phyloP scores from a whole-genome alignment of 2,888 invertebrate species.

The Aquatica leii region DNA sequence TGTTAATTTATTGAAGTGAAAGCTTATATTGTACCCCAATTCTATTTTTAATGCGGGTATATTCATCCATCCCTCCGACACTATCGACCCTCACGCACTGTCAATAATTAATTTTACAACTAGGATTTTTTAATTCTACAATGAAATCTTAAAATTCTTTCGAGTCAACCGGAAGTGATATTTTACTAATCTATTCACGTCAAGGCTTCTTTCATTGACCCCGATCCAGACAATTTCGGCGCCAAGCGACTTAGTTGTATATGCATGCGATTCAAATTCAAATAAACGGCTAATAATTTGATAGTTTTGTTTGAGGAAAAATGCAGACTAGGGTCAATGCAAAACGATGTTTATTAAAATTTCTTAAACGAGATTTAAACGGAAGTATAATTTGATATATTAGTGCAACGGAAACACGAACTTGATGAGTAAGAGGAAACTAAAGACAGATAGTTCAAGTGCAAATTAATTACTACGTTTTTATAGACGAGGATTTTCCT shows the following conservation, averaged over 20 bases:
- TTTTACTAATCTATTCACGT: slow-evolving; percentile 38
- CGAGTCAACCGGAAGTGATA: slow-evolving; percentile 34
- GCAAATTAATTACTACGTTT: slow-evolving; percentile 7
- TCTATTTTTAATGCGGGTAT: too few relatives aligned
- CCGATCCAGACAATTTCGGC: slow-evolving; percentile 36
- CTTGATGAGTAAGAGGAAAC: slow-evolving; percentile 24
- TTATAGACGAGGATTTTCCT: too few relatives aligned
- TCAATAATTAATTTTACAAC: too few relatives aligned
- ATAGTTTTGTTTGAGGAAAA: neutral
- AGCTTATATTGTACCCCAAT: too few relatives aligned
- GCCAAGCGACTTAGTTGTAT: slow-evolving; percentile 26
- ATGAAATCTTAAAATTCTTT: slow-evolving; percentile 11
- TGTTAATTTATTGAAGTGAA: too few relatives aligned
- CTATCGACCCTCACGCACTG: too few relatives aligned
- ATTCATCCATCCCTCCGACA: too few relatives aligned
- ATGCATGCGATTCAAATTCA: slow-evolving; percentile 19
- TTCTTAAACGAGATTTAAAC: slow-evolving; percentile 17
- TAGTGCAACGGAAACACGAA: slow-evolving; percentile 21
- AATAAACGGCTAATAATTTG: neutral
- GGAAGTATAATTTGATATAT: slow-evolving; percentile 25
- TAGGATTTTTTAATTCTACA: neutral
- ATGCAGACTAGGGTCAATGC: neutral
- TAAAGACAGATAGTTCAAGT: slow-evolving; percentile 11
- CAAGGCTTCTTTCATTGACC: slow-evolving; percentile 36
- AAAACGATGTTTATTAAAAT: neutral